These are phyloP conservation scores for Poicephalus meyeri DNA, from an alignment of 2,113 vertebrate species.

Conservation along the genomic window DNA sequence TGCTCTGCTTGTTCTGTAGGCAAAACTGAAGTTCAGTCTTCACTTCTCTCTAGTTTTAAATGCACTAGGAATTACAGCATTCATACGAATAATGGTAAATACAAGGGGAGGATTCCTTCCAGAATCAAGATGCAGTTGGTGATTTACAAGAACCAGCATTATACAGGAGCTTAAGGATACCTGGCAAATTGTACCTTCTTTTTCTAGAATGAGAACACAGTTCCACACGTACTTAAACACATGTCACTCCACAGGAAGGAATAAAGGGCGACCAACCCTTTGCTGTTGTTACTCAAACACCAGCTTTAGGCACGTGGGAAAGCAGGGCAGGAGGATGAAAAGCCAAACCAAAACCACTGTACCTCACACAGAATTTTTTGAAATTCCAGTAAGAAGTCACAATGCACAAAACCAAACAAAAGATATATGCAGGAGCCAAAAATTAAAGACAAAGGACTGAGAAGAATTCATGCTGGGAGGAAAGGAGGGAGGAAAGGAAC, in stretches of 20 bases:
- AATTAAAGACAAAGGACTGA: slow-evolving; percentile 41
- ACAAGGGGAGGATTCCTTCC: neutral
- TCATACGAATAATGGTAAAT: neutral
- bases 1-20: neutral
- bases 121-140: neutral
- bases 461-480: slow-evolving; percentile 42
- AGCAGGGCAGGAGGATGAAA: neutral
- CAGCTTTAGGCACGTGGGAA: neutral
- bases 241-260: neutral
- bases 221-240: neutral
- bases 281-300: slow-evolving; percentile 49
- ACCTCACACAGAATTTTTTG: neutral
- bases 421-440: slow-evolving; percentile 51
- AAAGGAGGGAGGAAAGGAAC: neutral
- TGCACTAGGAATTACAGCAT: neutral
- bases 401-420: slow-evolving; percentile 37
- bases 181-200: neutral
- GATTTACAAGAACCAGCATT: neutral
- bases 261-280: neutral
- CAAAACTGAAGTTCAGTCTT: neutral
- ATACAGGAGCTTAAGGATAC: neutral
- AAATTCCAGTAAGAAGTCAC: slow-evolving; percentile 36
- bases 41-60: neutral
- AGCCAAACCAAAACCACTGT: neutral
- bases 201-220: neutral